A percentile compares a stretch with the other conserved stretches of the same genome.
Evolutionary conservation across 2,888 invertebrate genomes (phyloP).

Genomic region (Melanargia galathea): DNA sequence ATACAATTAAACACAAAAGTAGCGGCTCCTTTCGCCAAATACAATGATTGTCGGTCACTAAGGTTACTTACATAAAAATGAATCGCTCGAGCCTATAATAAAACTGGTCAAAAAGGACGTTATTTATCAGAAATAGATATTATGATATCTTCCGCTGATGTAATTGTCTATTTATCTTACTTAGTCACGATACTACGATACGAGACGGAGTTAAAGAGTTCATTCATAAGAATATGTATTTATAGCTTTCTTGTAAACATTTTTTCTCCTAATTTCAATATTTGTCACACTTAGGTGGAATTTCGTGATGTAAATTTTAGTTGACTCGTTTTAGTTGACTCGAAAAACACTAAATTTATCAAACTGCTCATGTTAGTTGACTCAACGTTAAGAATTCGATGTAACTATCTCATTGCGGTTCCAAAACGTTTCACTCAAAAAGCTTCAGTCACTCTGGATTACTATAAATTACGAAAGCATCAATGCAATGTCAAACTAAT

Average conservation of each 20-base stretch:
- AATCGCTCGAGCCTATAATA: not conserved
- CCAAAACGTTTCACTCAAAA: slow-evolving; percentile 24
- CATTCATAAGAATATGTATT: slow-evolving; percentile 1
- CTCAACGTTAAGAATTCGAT: slow-evolving; percentile 11
- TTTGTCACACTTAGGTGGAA: slow-evolving; percentile 6
- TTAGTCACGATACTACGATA: not conserved
- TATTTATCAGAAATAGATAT: not conserved
- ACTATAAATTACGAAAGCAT: slow-evolving; percentile 18
- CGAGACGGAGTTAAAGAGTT: not conserved
- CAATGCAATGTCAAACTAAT: slow-evolving; percentile 23
- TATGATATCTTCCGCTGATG: not conserved
- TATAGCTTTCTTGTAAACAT: not conserved
- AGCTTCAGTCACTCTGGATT: slow-evolving; percentile 24
- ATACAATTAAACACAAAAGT: slow-evolving; percentile 9
- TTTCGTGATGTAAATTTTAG: not conserved
- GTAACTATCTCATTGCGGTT: slow-evolving; percentile 19
- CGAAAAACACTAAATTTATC: slow-evolving; percentile 24
- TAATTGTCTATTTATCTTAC: slow-evolving; percentile 7
- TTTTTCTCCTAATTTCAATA: not conserved
- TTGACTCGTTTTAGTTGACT: slow-evolving; percentile 13
- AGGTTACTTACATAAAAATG: not conserved
- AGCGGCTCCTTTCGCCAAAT: not conserved
- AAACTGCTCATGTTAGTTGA: slow-evolving; percentile 7
- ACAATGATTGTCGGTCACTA: not conserved
- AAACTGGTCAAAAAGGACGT: not conserved